Evolutionary conservation across 2,888 invertebrate species (phyloP), one percentile per base, ranked within the genome.

Genomic region (Drosophila kuntzei): DNA sequence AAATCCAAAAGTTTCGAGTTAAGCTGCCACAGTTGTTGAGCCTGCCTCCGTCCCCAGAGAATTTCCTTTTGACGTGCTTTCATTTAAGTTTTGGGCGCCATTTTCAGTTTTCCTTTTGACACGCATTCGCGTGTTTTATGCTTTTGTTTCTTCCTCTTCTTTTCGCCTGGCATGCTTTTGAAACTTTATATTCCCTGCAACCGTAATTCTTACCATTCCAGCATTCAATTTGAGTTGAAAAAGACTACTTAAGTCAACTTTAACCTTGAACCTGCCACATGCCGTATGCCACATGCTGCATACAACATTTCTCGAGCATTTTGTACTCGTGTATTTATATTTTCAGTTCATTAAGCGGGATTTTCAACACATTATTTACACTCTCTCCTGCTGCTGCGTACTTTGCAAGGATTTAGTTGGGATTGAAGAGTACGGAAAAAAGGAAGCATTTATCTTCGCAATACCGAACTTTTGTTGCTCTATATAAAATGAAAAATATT

Each of bases 291-390:
- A 49, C 18, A 49, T 54, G 44, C 43, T 22, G 41, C 54, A 54
- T 60, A 29, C 58, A 63, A 39, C 47, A 44, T 22, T 53, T 36
- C 20, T 20, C 27, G 32, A 55, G 41, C 41, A 47, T 54, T 22
- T 25, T 59, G 54, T 62, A 54, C 63, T 68, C 49, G 32, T 37
- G 36, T 71, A 37, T 55, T 78, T 79, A 66, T 74, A 81, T 82
- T 82, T 76, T 82, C 81, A 82, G 81, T 84, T 87, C 82, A 87
- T 84, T 82, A 82, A 76, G 71, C 82, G 65, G 49, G 79, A 84
- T 82, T 87, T 80, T 69, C 68, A 76, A 58, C 79, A 71, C 81
- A 67, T 82, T 80, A 82, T 78, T 86, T 76, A 64, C 66, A 64
- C 39, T 39, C 44, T 14, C 59, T 53, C 36, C 65, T 39, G 71